Base-by-base conservation (phyloP, 2,797 vertebrate genomes). In the Scarus forsteni region DNA sequence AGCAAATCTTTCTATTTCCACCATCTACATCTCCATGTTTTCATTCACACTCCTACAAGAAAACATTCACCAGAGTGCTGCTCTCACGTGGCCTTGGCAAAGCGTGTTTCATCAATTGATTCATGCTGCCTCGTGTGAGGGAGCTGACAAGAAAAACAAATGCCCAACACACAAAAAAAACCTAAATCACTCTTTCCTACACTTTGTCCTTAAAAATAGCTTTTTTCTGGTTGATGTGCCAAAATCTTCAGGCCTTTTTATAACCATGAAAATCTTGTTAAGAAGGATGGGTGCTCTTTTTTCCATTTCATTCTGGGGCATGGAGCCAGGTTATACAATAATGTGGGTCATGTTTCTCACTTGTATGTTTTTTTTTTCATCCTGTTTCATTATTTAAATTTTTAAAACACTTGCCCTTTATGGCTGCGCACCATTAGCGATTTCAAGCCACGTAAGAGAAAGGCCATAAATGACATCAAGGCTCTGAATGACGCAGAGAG, bases 291-390 rank as follows among this genome's bases (percentile, higher is more conserved):
- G 36, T 58, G 16, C 10, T 27, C 27, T 27, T 27, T 27, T 27
- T 27, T 58, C 8, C 10, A 13, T 10, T 27, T 36, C 49, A 27
- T 77, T 16, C 53, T 18, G 1, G 13, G 19, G 35, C 19, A 53
- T 1, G 1, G 6, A 55, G 14, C 38, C 8, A 13, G 4, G 52
- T 81, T 82, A 63, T 55, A 78, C 59, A 77, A 76, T 14, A 72
- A 84, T 79, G 59, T 80, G 77, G 77, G 81, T 71, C 81, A 73
- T 42, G 39, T 49, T 56, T 13, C 43, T 63, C 69, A 65, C 9
- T 40, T 67, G 48, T 18, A 48, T 0, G 38, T 39, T 18, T 19
- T 53, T 66, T 14, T 34, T 45, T 11, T 52, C 60, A 45, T 63
- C 52, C 52, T 35, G 16, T 1, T 0, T 0, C n/a, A 45, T 13